Conservation (phyloP, 1,140 invertebrate species). For the Platorchestia sp. region DNA sequence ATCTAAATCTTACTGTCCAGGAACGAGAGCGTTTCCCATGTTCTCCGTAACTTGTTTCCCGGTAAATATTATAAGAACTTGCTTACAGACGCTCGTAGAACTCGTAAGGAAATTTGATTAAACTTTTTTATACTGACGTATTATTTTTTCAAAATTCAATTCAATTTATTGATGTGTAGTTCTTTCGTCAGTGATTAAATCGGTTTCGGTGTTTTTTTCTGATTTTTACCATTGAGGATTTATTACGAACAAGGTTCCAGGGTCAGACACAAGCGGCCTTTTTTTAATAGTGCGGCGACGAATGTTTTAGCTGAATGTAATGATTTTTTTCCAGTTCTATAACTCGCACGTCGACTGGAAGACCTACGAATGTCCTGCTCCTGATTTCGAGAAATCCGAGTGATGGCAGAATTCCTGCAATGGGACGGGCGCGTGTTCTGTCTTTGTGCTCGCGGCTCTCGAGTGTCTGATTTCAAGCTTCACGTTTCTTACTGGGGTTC, state of each 20-base stretch:
- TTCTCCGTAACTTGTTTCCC: neutral
- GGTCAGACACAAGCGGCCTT: neutral
- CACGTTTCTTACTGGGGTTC: neutral
- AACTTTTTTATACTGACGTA: no score
- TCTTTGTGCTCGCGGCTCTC: neutral
- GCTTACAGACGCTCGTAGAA: no score
- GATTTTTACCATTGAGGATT: neutral
- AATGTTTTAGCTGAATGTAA: neutral
- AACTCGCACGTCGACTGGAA: slow-evolving; percentile 38
- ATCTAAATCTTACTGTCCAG: neutral
- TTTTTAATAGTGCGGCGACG: neutral
- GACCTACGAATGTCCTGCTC: slow-evolving; percentile 38
- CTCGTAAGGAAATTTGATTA: no score
- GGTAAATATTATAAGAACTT: no score
- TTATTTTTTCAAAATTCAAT: no score
- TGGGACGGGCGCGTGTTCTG: neutral
- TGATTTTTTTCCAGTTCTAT: slow-evolving; percentile 47
- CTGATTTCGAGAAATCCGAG: slow-evolving; percentile 43
- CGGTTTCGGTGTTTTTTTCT: neutral
- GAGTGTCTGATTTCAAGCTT: neutral
- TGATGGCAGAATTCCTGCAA: neutral
- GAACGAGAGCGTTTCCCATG: neutral
- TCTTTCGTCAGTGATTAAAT: neutral
- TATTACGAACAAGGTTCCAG: neutral
- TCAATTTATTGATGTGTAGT: no score